Base-by-base conservation (phyloP, 1,140 invertebrate genomes). In the Achroia grisella region DNA sequence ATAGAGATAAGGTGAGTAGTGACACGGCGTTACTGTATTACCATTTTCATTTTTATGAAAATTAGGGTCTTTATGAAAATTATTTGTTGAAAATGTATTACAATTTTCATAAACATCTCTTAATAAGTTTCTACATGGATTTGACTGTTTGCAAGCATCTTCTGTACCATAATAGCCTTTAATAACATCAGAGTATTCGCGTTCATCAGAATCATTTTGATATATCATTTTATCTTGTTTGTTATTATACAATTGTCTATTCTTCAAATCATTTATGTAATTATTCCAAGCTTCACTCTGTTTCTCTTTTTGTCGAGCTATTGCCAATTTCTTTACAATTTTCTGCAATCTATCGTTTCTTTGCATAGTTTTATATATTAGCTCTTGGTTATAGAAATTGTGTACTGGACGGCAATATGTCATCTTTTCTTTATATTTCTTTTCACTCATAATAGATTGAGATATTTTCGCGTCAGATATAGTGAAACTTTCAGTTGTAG, bases 191-290 rank as follows among this genome's bases (percentile, higher is more conserved):
- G 47, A 33, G 9, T 37, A 13, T 1, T 39, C 23, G 33, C 23
- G 34, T 28, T 60, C 49, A 13, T 47, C 23, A 32, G 37, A 23
- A 12, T 36, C 17, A 29, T 50, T 44, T n/a, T 44, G 48, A 1
- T 32, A 5, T 35, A 29, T 35, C 4, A 29, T 40, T 13, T 42
- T 12, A 4, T 46, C n/a, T 2, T 44, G 11, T 33, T 41, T 23
- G 10, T 28, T 33, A 10, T 50, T 15, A 15, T 41, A 40, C 4
- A 36, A 33, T 27, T 82, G 69, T 52, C 71, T 75, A 41, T 60
- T 67, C 46, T 67, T 69, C 29, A 82, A 43, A 29, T 64, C 56
- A 43, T 72, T 71, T 17, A 82, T 77, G 43, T 68, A 77, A 32
- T 74, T 71, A 51, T 79, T 73, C 70, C 68, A 79, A 4, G 42